Base-by-base conservation (phyloP, 2,888 invertebrate genomes). In the Sphaerophoria taeniata region DNA sequence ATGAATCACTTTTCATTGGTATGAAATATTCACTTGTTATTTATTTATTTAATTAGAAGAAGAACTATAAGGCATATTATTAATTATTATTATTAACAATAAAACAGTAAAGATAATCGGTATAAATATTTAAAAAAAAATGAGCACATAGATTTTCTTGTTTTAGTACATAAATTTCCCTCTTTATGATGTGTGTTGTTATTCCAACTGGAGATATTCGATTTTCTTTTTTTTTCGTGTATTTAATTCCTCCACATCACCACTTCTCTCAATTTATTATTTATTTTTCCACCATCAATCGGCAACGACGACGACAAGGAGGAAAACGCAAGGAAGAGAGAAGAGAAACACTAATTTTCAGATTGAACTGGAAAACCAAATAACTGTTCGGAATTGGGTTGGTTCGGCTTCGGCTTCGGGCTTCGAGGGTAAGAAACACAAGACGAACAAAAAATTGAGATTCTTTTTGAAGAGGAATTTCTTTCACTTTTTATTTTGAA, bases 191-290 rank as follows among this genome's bases (percentile, higher is more conserved):
- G 49, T 77, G 55, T 70, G 6, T 24, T 24, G 24, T 47, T 56
- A 47, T 71, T 71, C 71, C 71, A 71, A 71, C 53, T 73, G 47
- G 47, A 73, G 53, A 61, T 49, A 49, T 6, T 34, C 34, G n/a
- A 47, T 49, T 65, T 43, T 61, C 31, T 43, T 61, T 43, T 61
- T 14, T 61, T 33, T 61, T 45, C 14, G 16, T 75, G 65, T 76
- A 61, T 76, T 72, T 80, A 85, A 63, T 81, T 85, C 77, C 69
- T 76, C 85, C 85, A 85, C 85, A 85, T 85, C 81, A 85, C 73
- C 81, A 85, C 76, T 81, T 85, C 63, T 76, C 69, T 79, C 58
- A 74, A 73, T 77, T 60, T 14, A 36, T 49, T 45, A 36, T 61
- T 58, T 36, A 56, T 16, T 34, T 45, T 73, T 69, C 67, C 80